Evolutionary conservation across 2,888 invertebrate genomes (phyloP).

Genomic region (Horisme vitalbata): DNA sequence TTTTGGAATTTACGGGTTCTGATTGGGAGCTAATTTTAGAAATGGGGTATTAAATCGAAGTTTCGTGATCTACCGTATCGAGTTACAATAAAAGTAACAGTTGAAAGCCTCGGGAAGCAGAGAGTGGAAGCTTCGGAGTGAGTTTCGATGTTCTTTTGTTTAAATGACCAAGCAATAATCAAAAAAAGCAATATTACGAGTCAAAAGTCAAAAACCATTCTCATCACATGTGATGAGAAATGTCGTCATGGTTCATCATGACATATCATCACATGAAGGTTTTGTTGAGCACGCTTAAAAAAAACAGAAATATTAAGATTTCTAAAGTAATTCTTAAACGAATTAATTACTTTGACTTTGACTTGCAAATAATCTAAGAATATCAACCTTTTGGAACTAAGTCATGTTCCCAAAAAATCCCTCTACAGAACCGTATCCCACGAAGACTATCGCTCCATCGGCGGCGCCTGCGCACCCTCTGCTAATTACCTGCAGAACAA

Average conservation of each 20-base stretch:
- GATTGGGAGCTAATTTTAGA: conserved; percentile 32
- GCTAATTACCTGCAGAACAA: conserved; percentile 46
- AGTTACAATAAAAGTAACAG: conserved; percentile 16
- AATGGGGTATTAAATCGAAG: conserved; percentile 27
- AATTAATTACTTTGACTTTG: too few relatives aligned
- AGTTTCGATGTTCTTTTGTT: conserved; percentile 16
- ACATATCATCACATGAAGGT: too few relatives aligned
- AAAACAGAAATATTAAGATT: too few relatives aligned
- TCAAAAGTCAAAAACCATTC: too few relatives aligned
- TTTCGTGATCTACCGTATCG: conserved; percentile 23
- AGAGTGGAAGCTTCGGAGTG: conserved; percentile 2
- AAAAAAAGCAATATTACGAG: too few relatives aligned
- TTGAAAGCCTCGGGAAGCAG: not conserved
- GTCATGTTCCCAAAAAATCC: not conserved
- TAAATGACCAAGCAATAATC: not conserved
- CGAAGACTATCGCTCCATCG: conserved; percentile 16
- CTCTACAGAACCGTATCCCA: conserved; percentile 8
- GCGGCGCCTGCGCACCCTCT: conserved; percentile 45
- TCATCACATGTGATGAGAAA: too few relatives aligned
- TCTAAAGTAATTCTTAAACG: too few relatives aligned
- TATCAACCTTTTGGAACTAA: not conserved
- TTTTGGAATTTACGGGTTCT: conserved; percentile 29
- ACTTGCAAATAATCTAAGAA: too few relatives aligned
- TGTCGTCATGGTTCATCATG: too few relatives aligned
- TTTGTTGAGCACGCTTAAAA: too few relatives aligned